Percentiles rank a stretch among this genome's conserved stretches.
Evolutionary conservation across 2,888 invertebrate genomes (phyloP).

Genomic region (Disparrhopalites patrizii): DNA sequence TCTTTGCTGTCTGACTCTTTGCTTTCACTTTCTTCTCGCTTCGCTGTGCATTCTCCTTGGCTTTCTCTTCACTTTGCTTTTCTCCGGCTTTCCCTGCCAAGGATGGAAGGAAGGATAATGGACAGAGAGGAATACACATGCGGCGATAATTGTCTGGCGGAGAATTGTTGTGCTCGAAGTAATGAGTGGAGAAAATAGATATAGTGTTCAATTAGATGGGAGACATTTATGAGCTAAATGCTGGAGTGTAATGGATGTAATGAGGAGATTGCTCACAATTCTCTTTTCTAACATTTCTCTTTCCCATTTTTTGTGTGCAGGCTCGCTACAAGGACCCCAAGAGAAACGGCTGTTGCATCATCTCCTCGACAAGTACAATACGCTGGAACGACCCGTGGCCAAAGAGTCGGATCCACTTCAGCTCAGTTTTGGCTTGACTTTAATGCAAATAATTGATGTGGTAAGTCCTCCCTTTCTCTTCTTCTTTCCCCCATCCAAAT

Average conservation of each 20-base stretch:
- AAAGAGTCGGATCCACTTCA: slow-evolving; percentile 94
- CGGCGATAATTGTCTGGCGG: not conserved
- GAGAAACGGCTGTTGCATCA: slow-evolving; percentile 88
- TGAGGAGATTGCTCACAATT: no score
- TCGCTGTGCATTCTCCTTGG: not conserved
- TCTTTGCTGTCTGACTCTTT: no score
- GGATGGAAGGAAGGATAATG: no score
- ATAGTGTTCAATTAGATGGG: no score
- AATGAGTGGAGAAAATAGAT: no score
- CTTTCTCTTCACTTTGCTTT: not conserved
- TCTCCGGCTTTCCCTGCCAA: not conserved
- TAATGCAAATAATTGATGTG: slow-evolving; percentile 98
- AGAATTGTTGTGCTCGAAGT: not conserved
- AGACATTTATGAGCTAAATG: not conserved
- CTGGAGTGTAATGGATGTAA: no score
- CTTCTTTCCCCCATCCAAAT: not conserved
- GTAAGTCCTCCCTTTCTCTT: slow-evolving; percentile 59
- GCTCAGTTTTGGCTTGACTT: slow-evolving; percentile 92
- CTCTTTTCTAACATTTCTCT: no score
- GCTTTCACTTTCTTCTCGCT: no score
- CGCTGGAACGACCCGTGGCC: slow-evolving; percentile 87
- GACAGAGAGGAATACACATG: not conserved
- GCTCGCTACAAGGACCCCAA: slow-evolving; percentile 80
- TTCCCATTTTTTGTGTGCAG: slow-evolving; percentile 55
- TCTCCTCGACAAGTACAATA: slow-evolving; percentile 89